Base-by-base conservation (phyloP, 2,888 invertebrate species). In the Limenitis camilla region DNA sequence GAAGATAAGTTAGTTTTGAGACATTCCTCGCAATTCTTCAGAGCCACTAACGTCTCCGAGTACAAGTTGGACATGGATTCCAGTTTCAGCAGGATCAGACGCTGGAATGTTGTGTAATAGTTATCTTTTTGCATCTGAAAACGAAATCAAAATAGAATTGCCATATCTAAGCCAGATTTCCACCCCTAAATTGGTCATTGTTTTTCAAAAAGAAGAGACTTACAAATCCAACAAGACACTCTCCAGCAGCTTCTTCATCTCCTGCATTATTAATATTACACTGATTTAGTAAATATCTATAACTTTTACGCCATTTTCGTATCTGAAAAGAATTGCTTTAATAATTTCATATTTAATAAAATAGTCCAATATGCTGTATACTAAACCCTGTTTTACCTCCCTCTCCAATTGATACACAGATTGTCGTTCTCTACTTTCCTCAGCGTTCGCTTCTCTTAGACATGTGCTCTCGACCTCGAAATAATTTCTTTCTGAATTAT, bases 91-190 rank as follows among this genome's bases (percentile, higher is more conserved):
- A 59, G 45, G 6, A 76, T 63, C 1, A 81, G 57, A n/a, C 81
- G 65, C 44, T 74, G 67, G 8, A 81, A 66, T 0, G 73, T 68
- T 42, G 66, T 49, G 41, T 71, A 67, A 53, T 75, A 82, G 44
- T 66, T 69, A 32, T 82, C 81, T 41, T 58, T 69, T 58, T 74
- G 71, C 64, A 82, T 73, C 82, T 82, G 64, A n/a, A 72, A 74
- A 35, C 6, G 3, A 29, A 11, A 4, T 19, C 19, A 19, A 19
- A 19, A 19, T 19, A 19, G 3, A 19, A 2, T 19, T 19, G 19
- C 19, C 19, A 3, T 19, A 19, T 19, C 2, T 19, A 19, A 19
- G 19, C 1, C 19, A 19, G 19, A 19, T 19, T 19, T 19, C 3
- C 1, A 3, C 1, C 19, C 1, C 19, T 19, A 19, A 19, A 44